These are phyloP conservation scores for Chrysemys picta DNA, from an alignment of 2,113 vertebrate genomes.

Conservation along the genomic window DNA sequence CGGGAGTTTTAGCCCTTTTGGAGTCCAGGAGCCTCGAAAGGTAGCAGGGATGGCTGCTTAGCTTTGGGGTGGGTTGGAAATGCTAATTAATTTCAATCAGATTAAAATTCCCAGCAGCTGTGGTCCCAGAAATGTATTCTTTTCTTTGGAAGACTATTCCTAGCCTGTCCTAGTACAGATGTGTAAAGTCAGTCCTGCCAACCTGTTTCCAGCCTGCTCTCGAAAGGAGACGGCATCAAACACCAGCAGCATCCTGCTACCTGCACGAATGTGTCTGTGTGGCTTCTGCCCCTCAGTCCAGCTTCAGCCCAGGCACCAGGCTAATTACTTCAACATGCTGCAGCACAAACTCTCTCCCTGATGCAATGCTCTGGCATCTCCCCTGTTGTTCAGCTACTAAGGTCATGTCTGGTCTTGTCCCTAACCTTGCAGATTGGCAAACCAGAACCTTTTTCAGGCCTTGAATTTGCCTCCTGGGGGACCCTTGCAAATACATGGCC, in stretches of 20 bases:
- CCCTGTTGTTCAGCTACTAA: neutral
- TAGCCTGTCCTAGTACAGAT: neutral
- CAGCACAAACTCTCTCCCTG: neutral
- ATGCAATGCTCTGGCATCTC: neutral
- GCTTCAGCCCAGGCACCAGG: neutral
- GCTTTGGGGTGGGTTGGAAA: neutral
- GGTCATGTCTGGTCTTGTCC: neutral
- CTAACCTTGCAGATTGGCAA: neutral
- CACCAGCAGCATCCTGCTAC: too few species aligned
- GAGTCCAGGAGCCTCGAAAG: neutral
- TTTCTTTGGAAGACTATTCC: neutral
- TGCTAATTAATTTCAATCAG: neutral
- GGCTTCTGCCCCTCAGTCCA: neutral
- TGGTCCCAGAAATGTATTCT: neutral
- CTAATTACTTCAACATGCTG: neutral
- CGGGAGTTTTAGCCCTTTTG: neutral
- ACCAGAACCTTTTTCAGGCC: neutral
- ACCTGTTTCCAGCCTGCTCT: neutral
- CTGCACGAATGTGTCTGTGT: neutral
- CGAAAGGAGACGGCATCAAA: neutral
- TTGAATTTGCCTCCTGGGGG: neutral
- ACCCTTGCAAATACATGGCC: neutral
- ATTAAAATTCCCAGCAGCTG: neutral
- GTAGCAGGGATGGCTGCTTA: neutral
- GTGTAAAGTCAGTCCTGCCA: neutral